These are phyloP conservation scores for Strigamia maritima DNA, from an alignment of 2,888 invertebrate genomes.

Conservation along the genomic window DNA sequence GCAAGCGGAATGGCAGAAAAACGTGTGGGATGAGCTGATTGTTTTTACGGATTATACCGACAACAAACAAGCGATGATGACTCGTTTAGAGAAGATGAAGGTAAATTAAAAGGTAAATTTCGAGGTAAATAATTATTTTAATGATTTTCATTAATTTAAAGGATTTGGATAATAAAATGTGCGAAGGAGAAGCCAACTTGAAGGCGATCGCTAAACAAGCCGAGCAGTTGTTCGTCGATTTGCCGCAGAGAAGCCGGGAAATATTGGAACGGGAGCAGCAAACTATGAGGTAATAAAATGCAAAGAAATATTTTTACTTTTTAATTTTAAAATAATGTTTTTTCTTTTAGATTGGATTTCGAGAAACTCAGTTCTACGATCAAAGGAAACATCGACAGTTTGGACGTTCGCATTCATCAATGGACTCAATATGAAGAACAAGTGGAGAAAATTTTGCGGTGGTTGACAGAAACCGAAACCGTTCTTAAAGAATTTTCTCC, in stretches of 20 bases:
- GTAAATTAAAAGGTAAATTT: slow-evolving; percentile 44
- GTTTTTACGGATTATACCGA: slow-evolving; percentile 79
- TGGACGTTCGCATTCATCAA: slow-evolving; percentile 76
- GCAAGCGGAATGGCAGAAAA: slow-evolving; percentile 85
- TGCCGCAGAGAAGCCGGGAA: slow-evolving; percentile 80
- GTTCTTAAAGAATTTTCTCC: slow-evolving; percentile 78
- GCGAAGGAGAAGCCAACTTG: slow-evolving; percentile 73
- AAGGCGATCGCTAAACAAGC: slow-evolving; percentile 72
- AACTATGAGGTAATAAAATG: slow-evolving; percentile 62
- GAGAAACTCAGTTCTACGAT: slow-evolving; percentile 43
- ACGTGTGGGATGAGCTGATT: slow-evolving; percentile 81
- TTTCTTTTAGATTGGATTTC: slow-evolving; percentile 39
- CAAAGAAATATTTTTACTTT: neutral
- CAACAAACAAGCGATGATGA: slow-evolving; percentile 78
- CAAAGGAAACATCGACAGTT: slow-evolving; percentile 48
- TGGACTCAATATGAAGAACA: slow-evolving; percentile 89
- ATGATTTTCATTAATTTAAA: slow-evolving; percentile 46
- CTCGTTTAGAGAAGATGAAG: slow-evolving; percentile 71
- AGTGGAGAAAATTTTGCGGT: slow-evolving; percentile 73
- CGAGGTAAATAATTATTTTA: neutral
- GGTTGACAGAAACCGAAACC: slow-evolving; percentile 82
- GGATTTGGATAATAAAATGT: slow-evolving; percentile 73
- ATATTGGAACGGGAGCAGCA: slow-evolving; percentile 76
- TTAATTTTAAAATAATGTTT: neutral
- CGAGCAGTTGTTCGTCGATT: slow-evolving; percentile 59